Conservation (phyloP, 1,140 invertebrate genomes). For the Heliconius hewitsoni region DNA sequence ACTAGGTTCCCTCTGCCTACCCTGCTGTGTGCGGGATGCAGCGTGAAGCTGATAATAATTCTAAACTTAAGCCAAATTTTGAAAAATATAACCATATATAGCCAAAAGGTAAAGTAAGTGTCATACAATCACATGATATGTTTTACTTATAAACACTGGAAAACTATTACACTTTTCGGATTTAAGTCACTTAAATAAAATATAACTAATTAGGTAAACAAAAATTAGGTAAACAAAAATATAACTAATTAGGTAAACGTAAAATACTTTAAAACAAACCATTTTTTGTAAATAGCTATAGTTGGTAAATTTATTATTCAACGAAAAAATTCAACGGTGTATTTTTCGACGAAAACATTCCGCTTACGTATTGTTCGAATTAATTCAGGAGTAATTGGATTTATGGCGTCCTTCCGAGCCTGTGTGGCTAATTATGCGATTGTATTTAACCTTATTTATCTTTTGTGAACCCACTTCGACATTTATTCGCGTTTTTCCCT, state of each 20-base stretch:
- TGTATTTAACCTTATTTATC: constrained; percentile 69
- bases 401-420: constrained; percentile 64
- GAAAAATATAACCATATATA: too few relatives aligned
- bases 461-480: constrained; percentile 17
- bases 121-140: too few relatives aligned
- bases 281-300: not conserved
- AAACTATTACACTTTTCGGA: too few relatives aligned
- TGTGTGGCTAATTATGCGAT: constrained; percentile 65
- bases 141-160: too few relatives aligned
- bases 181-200: not conserved
- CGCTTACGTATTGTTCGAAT: constrained; percentile 60
- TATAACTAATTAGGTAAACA: too few relatives aligned
- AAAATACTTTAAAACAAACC: not conserved
- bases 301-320: not conserved
- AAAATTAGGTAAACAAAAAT: not conserved
- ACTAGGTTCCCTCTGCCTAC: too few relatives aligned
- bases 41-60: too few relatives aligned
- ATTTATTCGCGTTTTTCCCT: not conserved
- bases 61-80: too few relatives aligned
- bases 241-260: not conserved
- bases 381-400: constrained; percentile 73
- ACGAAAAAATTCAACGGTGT: constrained; percentile 21
- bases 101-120: too few relatives aligned
- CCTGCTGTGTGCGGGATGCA: too few relatives aligned
- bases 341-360: constrained; percentile 49